Conservation (phyloP, 2,888 invertebrate genomes). For the Archips crataeganus region DNA sequence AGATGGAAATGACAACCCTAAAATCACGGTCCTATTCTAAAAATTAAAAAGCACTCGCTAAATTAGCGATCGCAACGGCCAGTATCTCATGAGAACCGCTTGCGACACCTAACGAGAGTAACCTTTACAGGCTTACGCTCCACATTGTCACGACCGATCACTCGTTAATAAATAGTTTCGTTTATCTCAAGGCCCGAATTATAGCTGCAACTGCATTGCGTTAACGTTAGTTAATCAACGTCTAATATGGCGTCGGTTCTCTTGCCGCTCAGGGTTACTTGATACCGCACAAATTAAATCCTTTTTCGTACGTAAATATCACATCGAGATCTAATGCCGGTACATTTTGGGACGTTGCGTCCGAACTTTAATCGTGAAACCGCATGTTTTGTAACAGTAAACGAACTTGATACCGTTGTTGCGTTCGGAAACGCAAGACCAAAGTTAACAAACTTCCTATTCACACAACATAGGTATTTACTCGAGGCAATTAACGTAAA, state of each 20-base stretch:
- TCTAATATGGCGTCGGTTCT: constrained; percentile 18
- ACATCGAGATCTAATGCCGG: not conserved
- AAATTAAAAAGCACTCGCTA: constrained; percentile 5
- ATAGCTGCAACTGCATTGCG: constrained; percentile 57
- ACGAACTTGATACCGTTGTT: constrained; percentile 74
- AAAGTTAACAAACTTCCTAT: constrained; percentile 44
- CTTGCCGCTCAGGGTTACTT: constrained; percentile 33
- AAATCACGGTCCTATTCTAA: constrained; percentile 7
- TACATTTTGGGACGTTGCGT: constrained; percentile 18
- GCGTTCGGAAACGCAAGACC: constrained; percentile 68
- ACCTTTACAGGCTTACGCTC: constrained; percentile 77
- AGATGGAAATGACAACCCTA: not conserved
- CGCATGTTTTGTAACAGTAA: constrained; percentile 75
- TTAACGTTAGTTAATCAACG: constrained; percentile 49
- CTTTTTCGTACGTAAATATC: constrained; percentile 26
- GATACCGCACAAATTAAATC: constrained; percentile 16
- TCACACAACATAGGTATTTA: constrained; percentile 34
- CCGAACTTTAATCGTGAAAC: constrained; percentile 60
- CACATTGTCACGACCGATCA: constrained; percentile 81
- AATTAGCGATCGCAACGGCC: constrained; percentile 47
- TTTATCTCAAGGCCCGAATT: constrained; percentile 67
- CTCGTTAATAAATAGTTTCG: constrained; percentile 73
- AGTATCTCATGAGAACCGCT: constrained; percentile 65
- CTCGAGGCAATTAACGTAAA: constrained; percentile 47
- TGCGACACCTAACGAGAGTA: constrained; percentile 82